These are phyloP conservation scores for Rhinichthys klamathensis DNA, from an alignment of 2,113 vertebrate genomes.

Conservation along the genomic window DNA sequence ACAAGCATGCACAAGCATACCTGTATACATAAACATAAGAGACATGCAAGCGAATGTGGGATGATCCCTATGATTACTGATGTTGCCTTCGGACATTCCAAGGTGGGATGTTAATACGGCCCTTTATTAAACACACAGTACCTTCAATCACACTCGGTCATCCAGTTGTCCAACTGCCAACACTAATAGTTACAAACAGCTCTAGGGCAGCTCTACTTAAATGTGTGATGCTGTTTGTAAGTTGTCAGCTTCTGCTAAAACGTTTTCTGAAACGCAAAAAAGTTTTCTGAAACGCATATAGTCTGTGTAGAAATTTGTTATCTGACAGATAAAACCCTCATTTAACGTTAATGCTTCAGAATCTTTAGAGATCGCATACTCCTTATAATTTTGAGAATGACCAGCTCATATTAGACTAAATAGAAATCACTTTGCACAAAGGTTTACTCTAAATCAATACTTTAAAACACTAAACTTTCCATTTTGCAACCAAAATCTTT, in stretches of 20 bases:
- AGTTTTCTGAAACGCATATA: background rate
- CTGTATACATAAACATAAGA: slow-evolving; percentile 11
- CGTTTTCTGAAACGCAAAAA: too few relatives aligned
- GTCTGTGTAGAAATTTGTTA: background rate
- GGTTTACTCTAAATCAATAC: background rate
- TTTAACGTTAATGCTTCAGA: background rate
- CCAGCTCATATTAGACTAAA: background rate
- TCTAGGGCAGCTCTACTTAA: slow-evolving; percentile 71
- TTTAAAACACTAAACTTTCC: too few relatives aligned
- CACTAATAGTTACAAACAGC: slow-evolving; percentile 62
- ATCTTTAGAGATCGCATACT: background rate
- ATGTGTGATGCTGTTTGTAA: slow-evolving; percentile 66
- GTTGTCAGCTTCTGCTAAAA: slow-evolving; percentile 58
- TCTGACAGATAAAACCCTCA: background rate
- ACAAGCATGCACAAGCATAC: background rate
- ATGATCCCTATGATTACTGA: slow-evolving; percentile 12
- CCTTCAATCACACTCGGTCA: background rate
- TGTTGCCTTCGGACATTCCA: slow-evolving; percentile 19
- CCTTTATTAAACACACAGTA: slow-evolving; percentile 15
- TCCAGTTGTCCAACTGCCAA: slow-evolving; percentile 16
- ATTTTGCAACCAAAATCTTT: too few relatives aligned
- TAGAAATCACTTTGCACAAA: background rate
- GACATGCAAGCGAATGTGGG: background rate
- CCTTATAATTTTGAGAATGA: too few relatives aligned
- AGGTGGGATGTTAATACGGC: slow-evolving; percentile 34